Evolutionary conservation across 2,113 vertebrate species (phyloP), one percentile per base, ranked within the genome.

Genomic region (Mus spicilegus): DNA sequence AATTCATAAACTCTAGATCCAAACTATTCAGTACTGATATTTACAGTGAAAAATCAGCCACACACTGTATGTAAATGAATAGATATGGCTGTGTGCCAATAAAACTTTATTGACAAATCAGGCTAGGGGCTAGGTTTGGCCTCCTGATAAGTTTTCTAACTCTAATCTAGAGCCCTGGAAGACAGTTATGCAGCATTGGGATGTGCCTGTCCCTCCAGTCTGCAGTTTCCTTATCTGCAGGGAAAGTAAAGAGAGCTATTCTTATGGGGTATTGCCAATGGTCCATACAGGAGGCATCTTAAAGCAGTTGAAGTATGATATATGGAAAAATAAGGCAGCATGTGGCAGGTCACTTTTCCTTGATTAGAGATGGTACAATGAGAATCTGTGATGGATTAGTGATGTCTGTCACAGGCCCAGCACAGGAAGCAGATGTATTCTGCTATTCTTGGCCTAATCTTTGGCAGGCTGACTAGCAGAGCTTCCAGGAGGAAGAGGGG

Each of bases 31-130:
- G 4, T 80, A 42, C 20, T 54, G n/a, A 14, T 30, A 1, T n/a
- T 65, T 12, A 69, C 4, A 39, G 39, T 20, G 8, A 72, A 78
- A 86, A 63, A 69, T 42, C 46, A 82, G n/a, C 67, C 72, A 70
- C 6, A n/a, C 7, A 30, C 17, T 19, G 17, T 33, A 51, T 5
- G 10, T n/a, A 89, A 87, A 86, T 17, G 11, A 49, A 26, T 0
- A 11, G n/a, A 9, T 1, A 3, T 22, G 46, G 51, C 7, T 54
- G 0, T 67, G 28, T 69, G 63, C 46, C 36, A 80, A n/a, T 75
- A 81, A 89, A 93, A 70, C 92, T 91, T 96, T 93, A 95, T 92
- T 87, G 67, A 92, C 11, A 85, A 81, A 65, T 70, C 39, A 73
- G 12, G 0, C n/a, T 39, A 0, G 28, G 56, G 82, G 58, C 87